These are phyloP conservation scores for Nomada fabriciana DNA, from an alignment of 2,888 invertebrate genomes.

Conservation along the genomic window DNA sequence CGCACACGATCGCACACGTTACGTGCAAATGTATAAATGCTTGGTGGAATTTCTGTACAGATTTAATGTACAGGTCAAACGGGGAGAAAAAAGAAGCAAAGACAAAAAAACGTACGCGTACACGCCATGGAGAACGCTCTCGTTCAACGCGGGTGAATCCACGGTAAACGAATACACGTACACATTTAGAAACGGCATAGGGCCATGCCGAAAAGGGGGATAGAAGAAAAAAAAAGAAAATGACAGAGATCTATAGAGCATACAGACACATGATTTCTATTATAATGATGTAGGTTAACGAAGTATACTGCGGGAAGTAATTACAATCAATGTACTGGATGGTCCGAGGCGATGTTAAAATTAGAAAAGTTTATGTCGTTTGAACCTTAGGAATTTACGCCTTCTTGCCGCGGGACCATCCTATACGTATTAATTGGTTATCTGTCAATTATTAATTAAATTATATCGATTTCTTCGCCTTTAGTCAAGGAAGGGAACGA, in stretches of 20 bases:
- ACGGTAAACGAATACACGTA: slow-evolving; percentile 8
- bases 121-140: slow-evolving; percentile 1
- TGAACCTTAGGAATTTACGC: slow-evolving; percentile 79
- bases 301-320: slow-evolving; percentile 78
- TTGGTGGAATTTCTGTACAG: slow-evolving; percentile 69
- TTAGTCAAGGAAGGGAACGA: slow-evolving; percentile 65
- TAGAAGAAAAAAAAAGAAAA: background rate
- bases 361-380: slow-evolving; percentile 82
- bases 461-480: slow-evolving; percentile 76
- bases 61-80: slow-evolving; percentile 1
- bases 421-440: slow-evolving; percentile 82
- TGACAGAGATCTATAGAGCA: slow-evolving; percentile 54
- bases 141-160: slow-evolving; percentile 36
- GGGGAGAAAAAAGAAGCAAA: background rate
- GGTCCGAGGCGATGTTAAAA: slow-evolving; percentile 81
- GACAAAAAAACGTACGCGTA: background rate
- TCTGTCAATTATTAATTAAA: slow-evolving; percentile 83
- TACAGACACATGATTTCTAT: slow-evolving; percentile 69
- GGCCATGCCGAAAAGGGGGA: slow-evolving; percentile 16
- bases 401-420: slow-evolving; percentile 80
- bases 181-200: slow-evolving; percentile 20
- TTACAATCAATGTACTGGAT: slow-evolving; percentile 82
- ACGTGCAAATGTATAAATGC: slow-evolving; percentile 65
- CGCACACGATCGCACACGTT: slow-evolving; percentile 46
- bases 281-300: slow-evolving; percentile 69